phyloP scores from a whole-genome alignment of 2,888 invertebrate species.

The Dorcus hopei region DNA sequence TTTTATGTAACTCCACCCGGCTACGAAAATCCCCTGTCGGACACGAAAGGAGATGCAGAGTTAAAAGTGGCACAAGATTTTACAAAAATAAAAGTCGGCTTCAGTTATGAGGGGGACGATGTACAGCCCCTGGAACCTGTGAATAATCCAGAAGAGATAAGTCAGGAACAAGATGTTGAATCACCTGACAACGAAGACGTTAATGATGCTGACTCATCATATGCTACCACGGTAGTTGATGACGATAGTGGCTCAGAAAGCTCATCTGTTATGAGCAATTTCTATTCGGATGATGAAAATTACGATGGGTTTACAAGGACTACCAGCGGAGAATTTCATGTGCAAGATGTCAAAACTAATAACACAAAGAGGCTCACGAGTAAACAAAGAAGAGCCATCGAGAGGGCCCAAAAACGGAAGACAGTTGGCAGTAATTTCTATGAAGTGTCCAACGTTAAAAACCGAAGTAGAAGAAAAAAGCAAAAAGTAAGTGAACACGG shows the following conservation, averaged over 20 bases:
- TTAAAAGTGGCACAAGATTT: constrained; percentile 74
- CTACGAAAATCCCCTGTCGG: constrained; percentile 65
- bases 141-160: constrained; percentile 14
- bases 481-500: background rate
- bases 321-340: constrained; percentile 51
- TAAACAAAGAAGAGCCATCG: constrained; percentile 71
- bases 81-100: constrained; percentile 72
- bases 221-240: background rate
- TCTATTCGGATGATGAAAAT: constrained; percentile 65
- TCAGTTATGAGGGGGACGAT: constrained; percentile 51
- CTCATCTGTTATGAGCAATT: constrained; percentile 62
- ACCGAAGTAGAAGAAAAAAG: constrained; percentile 70
- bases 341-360: constrained; percentile 41
- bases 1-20: constrained; percentile 89
- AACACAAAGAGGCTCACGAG: constrained; percentile 63
- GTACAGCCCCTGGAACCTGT: constrained; percentile 57
- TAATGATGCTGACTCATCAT: background rate
- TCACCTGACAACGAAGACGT: constrained; percentile 1
- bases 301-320: constrained; percentile 48
- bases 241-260: constrained; percentile 36
- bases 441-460: constrained; percentile 85
- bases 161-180: constrained; percentile 13
- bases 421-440: constrained; percentile 88
- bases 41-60: constrained; percentile 43
- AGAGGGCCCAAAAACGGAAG: constrained; percentile 71